A percentile compares a stretch with the other conserved stretches of the same genome.
These are phyloP conservation scores for Amphiprion clarkii DNA, from an alignment of 2,797 vertebrate genomes.

Conservation along the genomic window DNA sequence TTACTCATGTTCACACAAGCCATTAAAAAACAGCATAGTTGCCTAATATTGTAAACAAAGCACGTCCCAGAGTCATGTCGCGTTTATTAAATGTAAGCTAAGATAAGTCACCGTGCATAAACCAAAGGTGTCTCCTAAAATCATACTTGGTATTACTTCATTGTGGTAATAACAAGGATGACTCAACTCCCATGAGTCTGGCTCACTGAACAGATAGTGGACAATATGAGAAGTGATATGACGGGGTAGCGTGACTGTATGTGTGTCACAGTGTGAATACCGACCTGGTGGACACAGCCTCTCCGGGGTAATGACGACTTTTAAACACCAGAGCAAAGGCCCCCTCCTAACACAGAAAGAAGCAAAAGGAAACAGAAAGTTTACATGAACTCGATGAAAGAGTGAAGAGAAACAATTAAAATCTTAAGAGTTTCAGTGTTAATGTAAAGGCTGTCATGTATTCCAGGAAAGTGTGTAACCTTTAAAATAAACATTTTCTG, in stretches of 20 bases:
- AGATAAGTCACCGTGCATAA: conserved; percentile 19
- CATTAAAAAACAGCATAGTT: background rate
- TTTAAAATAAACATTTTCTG: conserved; percentile 25
- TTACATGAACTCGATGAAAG: conserved; percentile 30
- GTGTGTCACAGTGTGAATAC: conserved; percentile 54
- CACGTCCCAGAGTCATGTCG: conserved; percentile 2
- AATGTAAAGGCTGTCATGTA: background rate
- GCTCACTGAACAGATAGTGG: conserved; percentile 6
- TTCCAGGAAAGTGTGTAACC: conserved; percentile 22
- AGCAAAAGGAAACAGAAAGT: conserved; percentile 31
- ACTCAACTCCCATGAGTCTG: conserved; percentile 47
- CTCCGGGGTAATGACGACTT: conserved; percentile 93
- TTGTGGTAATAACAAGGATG: conserved; percentile 24
- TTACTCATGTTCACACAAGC: background rate
- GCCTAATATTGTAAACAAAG: background rate
- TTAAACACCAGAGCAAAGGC: conserved; percentile 97
- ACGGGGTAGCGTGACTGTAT: conserved; percentile 17
- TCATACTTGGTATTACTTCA: conserved; percentile 50
- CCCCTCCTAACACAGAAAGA: conserved; percentile 88
- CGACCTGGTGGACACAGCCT: conserved; percentile 95
- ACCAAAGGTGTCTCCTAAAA: conserved; percentile 26
- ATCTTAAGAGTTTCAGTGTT: background rate
- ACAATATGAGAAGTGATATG: conserved; percentile 25
- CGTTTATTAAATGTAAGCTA: background rate
- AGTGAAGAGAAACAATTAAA: background rate